These are phyloP conservation scores for Rousettus leschenaultii DNA, from an alignment of 2,113 vertebrate genomes.

Conservation along the genomic window DNA sequence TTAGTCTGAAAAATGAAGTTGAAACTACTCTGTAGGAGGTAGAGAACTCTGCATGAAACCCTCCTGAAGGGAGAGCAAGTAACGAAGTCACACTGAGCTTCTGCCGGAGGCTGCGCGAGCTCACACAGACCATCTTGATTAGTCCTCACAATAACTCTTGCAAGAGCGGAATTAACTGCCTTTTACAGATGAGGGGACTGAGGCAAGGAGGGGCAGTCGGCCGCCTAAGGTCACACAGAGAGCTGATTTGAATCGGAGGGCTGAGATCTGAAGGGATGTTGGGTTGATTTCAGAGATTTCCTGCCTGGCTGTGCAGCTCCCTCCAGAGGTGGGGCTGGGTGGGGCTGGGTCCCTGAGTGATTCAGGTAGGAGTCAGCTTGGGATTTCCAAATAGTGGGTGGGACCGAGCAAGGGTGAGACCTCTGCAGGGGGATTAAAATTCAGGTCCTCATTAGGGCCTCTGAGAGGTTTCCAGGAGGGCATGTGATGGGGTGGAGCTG, in stretches of 20 bases:
- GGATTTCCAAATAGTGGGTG: conserved; percentile 57
- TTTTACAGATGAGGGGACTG: not conserved
- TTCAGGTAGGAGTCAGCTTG: conserved; percentile 64
- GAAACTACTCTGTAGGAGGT: not conserved
- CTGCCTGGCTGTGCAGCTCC: not conserved
- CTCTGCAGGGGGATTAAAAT: not conserved
- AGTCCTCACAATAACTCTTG: not conserved
- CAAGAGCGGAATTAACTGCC: not conserved
- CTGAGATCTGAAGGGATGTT: not conserved
- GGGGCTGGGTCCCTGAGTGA: conserved; percentile 35
- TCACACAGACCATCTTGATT: not conserved
- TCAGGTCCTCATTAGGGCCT: not conserved
- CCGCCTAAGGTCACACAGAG: not conserved
- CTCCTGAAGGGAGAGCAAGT: not conserved
- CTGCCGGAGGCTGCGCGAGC: not conserved
- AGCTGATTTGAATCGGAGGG: not conserved
- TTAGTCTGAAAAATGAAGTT: not conserved
- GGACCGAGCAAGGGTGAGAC: not conserved
- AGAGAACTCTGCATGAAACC: not conserved
- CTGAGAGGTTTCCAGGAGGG: not conserved
- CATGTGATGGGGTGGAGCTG: not conserved
- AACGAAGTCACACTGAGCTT: not conserved
- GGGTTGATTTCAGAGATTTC: not conserved
- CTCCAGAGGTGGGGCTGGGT: conserved; percentile 38
- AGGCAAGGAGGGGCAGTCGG: not conserved